These are phyloP conservation scores for Dolichallabes microphthalmus DNA, from an alignment of 2,113 vertebrate genomes.

Conservation along the genomic window DNA sequence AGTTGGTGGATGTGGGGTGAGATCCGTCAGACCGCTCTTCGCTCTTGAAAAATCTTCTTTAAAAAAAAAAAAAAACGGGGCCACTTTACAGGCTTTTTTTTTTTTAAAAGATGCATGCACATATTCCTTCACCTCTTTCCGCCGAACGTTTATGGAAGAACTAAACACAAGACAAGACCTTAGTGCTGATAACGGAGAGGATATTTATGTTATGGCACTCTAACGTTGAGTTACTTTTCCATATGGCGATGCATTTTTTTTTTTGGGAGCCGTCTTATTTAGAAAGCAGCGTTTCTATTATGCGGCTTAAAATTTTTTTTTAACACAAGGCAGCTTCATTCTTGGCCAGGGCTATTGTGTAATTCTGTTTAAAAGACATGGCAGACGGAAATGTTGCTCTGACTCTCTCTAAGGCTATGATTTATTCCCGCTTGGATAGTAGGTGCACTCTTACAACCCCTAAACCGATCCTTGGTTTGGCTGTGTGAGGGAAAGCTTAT, in stretches of 20 bases:
- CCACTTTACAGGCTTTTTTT: constrained; percentile 34
- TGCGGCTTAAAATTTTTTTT: not conserved
- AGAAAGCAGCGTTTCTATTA: not conserved
- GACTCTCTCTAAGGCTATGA: not conserved
- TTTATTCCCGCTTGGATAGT: not conserved
- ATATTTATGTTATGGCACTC: not conserved
- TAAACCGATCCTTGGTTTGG: not conserved
- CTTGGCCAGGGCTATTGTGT: not conserved
- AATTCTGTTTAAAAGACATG: constrained; percentile 8
- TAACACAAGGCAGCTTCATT: not conserved
- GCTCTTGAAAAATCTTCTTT: constrained; percentile 51
- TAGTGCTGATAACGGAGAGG: not conserved
- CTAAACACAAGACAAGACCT: not conserved
- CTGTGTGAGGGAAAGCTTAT: not conserved
- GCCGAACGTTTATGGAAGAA: not conserved
- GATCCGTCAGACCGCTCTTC: constrained; percentile 19
- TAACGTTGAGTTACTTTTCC: not conserved
- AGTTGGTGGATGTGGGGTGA: not conserved
- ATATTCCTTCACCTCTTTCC: not conserved
- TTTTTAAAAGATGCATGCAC: constrained; percentile 24
- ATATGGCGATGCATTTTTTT: not conserved
- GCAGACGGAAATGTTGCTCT: not conserved
- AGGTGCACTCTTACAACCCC: not conserved
- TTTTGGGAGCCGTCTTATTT: not conserved
- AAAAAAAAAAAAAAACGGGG: constrained; percentile 40